Evolutionary conservation across 2,797 vertebrate genomes (phyloP).

Genomic region (Scolopax rusticola): DNA sequence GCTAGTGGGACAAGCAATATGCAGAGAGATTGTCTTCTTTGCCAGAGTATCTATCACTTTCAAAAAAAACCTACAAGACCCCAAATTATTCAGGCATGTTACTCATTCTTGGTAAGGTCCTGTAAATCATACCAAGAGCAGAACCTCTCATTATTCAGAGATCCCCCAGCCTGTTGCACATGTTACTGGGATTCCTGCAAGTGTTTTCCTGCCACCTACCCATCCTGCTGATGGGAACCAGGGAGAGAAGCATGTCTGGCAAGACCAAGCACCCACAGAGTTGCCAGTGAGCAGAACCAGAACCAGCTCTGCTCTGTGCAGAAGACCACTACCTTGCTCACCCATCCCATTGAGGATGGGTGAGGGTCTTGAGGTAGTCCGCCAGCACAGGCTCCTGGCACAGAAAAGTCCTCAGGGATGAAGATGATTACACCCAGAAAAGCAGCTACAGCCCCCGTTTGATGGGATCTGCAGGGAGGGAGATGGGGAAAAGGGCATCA

Average conservation of each 20-base stretch:
- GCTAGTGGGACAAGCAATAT: neutral
- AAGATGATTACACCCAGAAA: neutral
- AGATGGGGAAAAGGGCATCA: neutral
- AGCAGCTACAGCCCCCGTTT: neutral
- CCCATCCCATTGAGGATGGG: fast-evolving
- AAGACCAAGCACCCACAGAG: neutral
- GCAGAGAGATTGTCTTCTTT: neutral
- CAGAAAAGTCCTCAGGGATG: neutral
- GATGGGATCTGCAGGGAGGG: neutral
- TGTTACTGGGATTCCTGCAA: neutral
- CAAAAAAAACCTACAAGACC: neutral
- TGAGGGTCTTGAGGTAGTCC: neutral
- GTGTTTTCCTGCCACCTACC: neutral
- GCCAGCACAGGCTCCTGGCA: neutral
- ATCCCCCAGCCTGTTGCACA: neutral
- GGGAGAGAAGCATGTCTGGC: neutral
- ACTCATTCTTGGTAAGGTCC: neutral
- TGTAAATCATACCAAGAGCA: neutral
- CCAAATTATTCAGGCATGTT: neutral
- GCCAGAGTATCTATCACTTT: neutral
- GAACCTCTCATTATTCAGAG: neutral
- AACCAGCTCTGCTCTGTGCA: neutral
- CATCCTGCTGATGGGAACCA: neutral
- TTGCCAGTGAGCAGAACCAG: neutral
- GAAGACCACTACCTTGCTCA: neutral